phyloP scores from a whole-genome alignment of 1,140 invertebrate genomes.

The Ips nitidus region DNA sequence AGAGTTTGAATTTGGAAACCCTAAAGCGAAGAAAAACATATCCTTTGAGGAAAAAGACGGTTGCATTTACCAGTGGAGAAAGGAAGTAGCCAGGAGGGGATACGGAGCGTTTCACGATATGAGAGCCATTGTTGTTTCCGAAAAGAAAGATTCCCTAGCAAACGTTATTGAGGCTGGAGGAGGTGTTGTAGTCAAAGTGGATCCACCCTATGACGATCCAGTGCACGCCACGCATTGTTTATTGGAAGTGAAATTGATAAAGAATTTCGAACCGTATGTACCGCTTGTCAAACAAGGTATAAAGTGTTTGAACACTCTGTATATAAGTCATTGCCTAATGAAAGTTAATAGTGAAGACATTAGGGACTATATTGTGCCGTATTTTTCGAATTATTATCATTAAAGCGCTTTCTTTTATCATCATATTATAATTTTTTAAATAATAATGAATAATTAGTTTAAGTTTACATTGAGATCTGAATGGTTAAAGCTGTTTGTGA shows the following conservation, averaged over 20 bases:
- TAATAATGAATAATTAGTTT: too few species aligned
- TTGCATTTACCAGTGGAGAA: constrained; percentile 65
- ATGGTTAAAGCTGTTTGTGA: too few species aligned
- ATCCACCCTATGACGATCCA: constrained; percentile 43
- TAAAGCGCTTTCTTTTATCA: too few species aligned
- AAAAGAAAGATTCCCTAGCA: constrained; percentile 64
- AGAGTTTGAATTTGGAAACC: constrained; percentile 76
- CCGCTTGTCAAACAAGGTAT: constrained; percentile 47
- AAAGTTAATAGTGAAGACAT: constrained; percentile 13
- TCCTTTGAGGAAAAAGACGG: constrained; percentile 44
- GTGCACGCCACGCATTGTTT: constrained; percentile 49
- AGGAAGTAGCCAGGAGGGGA: constrained; percentile 51
- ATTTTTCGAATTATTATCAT: constrained; percentile 26
- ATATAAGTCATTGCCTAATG: constrained; percentile 45
- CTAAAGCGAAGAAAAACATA: constrained; percentile 54
- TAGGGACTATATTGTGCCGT: constrained; percentile 17
- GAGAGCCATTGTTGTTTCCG: constrained; percentile 68
- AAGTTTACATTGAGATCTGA: too few species aligned
- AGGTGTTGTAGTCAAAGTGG: constrained; percentile 63
- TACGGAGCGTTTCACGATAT: constrained; percentile 68
- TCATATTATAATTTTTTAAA: too few species aligned
- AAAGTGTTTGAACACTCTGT: constrained; percentile 46
- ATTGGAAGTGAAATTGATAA: constrained; percentile 41
- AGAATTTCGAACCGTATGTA: constrained; percentile 39
- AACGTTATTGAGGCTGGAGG: constrained; percentile 73